phyloP scores from a whole-genome alignment of 2,113 vertebrate species.

The Channa maculata region DNA sequence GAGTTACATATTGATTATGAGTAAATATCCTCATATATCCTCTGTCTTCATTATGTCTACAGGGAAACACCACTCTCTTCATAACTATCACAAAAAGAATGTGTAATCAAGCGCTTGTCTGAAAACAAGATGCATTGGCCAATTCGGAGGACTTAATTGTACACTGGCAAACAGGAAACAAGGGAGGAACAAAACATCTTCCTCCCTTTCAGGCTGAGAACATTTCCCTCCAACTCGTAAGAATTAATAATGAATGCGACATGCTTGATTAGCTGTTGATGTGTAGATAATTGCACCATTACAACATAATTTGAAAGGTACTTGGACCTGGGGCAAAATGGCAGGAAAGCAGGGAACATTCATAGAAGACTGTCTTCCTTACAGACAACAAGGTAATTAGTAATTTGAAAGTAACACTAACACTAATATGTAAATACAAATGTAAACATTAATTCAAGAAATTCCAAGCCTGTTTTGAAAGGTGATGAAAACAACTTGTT shows the following conservation, averaged over 20 bases:
- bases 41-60: slow-evolving; percentile 25
- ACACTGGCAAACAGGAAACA: slow-evolving; percentile 67
- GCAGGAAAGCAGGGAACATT: slow-evolving; percentile 29
- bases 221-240: slow-evolving; percentile 61
- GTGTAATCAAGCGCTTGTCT: slow-evolving; percentile 68
- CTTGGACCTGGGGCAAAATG: slow-evolving; percentile 45
- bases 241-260: slow-evolving; percentile 67
- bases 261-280: slow-evolving; percentile 76
- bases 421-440: slow-evolving; percentile 33
- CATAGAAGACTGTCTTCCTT: slow-evolving; percentile 41
- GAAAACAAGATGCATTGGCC: slow-evolving; percentile 55
- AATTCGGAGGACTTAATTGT: slow-evolving; percentile 53
- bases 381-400: slow-evolving; percentile 53
- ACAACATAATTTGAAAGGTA: slow-evolving; percentile 65
- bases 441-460: slow-evolving; percentile 37
- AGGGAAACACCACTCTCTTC: slow-evolving; percentile 36
- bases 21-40: slow-evolving; percentile 48
- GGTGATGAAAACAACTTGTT: slow-evolving; percentile 22
- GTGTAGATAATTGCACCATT: slow-evolving; percentile 78
- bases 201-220: slow-evolving; percentile 61
- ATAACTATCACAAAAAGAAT: slow-evolving; percentile 47
- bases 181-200: slow-evolving; percentile 38
- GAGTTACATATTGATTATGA: slow-evolving; percentile 46
- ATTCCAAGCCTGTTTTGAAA: slow-evolving; percentile 41
- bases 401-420: slow-evolving; percentile 11